Base-by-base conservation (phyloP, 2,888 invertebrate genomes). In the Phoenoteleia sp. region DNA sequence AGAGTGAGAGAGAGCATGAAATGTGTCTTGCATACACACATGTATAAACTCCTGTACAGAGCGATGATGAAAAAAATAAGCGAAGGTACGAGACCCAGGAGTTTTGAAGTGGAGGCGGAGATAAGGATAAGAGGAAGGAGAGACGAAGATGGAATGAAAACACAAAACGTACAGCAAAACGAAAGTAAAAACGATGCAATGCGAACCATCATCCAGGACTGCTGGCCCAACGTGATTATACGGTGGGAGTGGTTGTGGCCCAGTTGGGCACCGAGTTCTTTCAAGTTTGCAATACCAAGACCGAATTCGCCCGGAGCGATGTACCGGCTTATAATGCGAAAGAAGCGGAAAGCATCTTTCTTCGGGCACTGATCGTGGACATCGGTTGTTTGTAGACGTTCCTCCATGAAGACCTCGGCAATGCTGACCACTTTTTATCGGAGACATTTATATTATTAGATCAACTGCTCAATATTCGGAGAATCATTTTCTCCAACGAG, bases 161-260 rank as follows among this genome's bases (percentile, higher is more conserved):
- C 69, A 81, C 77, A 82, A 84, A 86, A 81, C 62, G 72, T 60
- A 58, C 72, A 84, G 75, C 71, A 86, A 77, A 79, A 66, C 75
- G 82, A 80, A 82, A 81, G 86, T 82, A 86, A 84, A 82, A 82
- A 86, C 81, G 81, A 74, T 80, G 81, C 81, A 81, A 71, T 72
- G 81, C 81, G 67, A 86, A 82, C 81, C 82, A 86, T 86, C 86
- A 76, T 77, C 79, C 69, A 69, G 79, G 75, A 77, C 81, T 88
- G 87, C 88, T 83, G 86, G 86, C 81, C 86, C 88, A 88, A 91
- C 84, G 80, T 86, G 87, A 88, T 88, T 88, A 89, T 89, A 90
- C 86, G 87, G 88, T 90, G 88, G 89, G 90, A 87, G 90, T 90
- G 89, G 88, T 88, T 86, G 86, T 85, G 88, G 88, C 88, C 87